phyloP scores from a whole-genome alignment of 2,888 invertebrate species.

The Lypha dubia region DNA sequence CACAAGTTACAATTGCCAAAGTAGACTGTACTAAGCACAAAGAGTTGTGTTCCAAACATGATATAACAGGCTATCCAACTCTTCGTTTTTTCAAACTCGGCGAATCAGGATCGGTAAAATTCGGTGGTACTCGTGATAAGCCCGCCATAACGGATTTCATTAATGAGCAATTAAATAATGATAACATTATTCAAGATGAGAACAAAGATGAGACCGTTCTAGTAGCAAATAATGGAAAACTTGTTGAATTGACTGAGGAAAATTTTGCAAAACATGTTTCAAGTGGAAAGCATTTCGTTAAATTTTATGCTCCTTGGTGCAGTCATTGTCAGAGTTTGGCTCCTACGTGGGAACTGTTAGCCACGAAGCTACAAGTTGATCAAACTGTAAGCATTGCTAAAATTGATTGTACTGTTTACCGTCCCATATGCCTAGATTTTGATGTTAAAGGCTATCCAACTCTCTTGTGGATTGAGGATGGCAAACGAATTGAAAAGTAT shows the following conservation, averaged over 20 bases:
- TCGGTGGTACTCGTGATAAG: constrained; percentile 90
- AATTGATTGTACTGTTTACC: constrained; percentile 92
- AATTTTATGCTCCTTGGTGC: constrained; percentile 97
- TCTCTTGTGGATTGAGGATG: constrained; percentile 93
- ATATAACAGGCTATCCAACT: constrained; percentile 92
- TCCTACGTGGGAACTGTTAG: constrained; percentile 93
- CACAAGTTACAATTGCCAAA: constrained; percentile 89
- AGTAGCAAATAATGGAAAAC: constrained; percentile 75
- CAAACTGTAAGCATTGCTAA: constrained; percentile 89
- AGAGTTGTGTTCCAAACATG: constrained; percentile 89
- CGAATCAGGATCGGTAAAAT: constrained; percentile 88
- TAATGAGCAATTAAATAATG: constrained; percentile 86
- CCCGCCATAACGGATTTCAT: constrained; percentile 90
- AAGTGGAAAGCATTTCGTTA: constrained; percentile 92
- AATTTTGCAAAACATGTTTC: constrained; percentile 89
- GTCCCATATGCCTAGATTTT: constrained; percentile 89
- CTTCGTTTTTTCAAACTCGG: constrained; percentile 91
- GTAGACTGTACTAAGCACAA: constrained; percentile 93
- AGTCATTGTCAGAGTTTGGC: constrained; percentile 93
- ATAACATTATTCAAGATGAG: constrained; percentile 48
- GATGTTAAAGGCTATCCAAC: constrained; percentile 95
- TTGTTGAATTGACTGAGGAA: constrained; percentile 90
- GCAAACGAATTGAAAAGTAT: constrained; percentile 92
- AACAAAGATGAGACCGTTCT: constrained; percentile 59
- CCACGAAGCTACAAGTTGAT: constrained; percentile 87